Evolutionary conservation across 64 coral and sea anemone species (phyloP).

Genomic region (Dendrophyllia cribrosa): DNA sequence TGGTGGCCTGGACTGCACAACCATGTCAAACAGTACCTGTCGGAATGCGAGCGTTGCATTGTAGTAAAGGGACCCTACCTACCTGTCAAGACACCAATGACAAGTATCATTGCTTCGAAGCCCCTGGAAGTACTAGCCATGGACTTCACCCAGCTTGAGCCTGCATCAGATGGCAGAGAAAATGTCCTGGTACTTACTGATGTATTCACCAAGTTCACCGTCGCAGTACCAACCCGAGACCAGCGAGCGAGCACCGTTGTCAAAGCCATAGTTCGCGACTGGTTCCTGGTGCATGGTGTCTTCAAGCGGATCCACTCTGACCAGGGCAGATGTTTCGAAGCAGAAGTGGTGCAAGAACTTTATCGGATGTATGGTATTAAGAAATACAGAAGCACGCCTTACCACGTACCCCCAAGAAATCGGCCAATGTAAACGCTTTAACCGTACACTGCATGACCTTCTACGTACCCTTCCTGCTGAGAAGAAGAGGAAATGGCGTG

Average conservation of each 20-base stretch:
- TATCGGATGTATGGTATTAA: background rate
- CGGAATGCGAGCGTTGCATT: conserved; percentile 58
- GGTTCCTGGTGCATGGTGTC: conserved; percentile 14
- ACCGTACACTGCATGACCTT: conserved; percentile 5
- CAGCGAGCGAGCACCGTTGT: conserved; percentile 32
- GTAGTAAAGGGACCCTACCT: conserved; percentile 60
- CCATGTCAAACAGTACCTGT: conserved; percentile 40
- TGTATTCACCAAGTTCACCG: conserved; percentile 33
- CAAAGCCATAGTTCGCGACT: background rate
- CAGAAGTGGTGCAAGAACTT: background rate
- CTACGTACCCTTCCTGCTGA: background rate
- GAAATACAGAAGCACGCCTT: conserved; percentile 15
- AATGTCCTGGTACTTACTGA: conserved; percentile 24
- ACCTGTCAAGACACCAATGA: conserved; percentile 33
- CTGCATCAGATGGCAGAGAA: conserved; percentile 37
- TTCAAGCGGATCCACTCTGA: background rate
- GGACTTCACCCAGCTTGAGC: conserved; percentile 61
- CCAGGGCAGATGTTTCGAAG: conserved; percentile 34
- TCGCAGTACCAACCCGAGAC: conserved; percentile 24
- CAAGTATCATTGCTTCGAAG: conserved; percentile 44
- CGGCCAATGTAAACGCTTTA: conserved; percentile 39
- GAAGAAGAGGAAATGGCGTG: conserved; percentile 31
- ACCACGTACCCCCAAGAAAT: conserved; percentile 46
- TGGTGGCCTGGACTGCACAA: conserved; percentile 62
- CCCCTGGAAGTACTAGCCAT: conserved; percentile 66